phyloP scores from a whole-genome alignment of 1,140 invertebrate species.

The Listronotus bonariensis region DNA sequence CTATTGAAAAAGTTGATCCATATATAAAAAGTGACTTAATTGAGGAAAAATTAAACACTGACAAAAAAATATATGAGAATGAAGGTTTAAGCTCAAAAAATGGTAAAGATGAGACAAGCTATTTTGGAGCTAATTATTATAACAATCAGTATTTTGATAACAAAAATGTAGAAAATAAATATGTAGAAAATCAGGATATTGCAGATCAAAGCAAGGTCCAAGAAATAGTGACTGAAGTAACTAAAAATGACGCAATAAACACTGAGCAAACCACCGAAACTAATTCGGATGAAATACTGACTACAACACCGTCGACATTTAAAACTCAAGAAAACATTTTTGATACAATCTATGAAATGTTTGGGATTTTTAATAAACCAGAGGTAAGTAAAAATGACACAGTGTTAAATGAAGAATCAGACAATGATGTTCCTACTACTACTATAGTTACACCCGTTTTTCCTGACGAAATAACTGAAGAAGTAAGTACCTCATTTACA shows the following conservation, averaged over 20 bases:
- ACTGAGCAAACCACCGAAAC: slow-evolving; percentile 7
- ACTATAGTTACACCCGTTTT: slow-evolving; percentile 34
- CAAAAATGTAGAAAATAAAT: no score
- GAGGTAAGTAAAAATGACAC: slow-evolving; percentile 1
- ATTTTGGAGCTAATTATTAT: not conserved
- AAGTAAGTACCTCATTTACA: slow-evolving; percentile 19
- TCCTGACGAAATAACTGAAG: slow-evolving; percentile 45
- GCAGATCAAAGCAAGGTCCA: not conserved
- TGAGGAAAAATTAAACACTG: not conserved
- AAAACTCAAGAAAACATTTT: slow-evolving; percentile 48
- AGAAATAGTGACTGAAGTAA: slow-evolving; percentile 13
- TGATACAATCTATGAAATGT: slow-evolving; percentile 56
- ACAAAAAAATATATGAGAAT: not conserved
- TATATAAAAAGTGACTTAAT: not conserved
- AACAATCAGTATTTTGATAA: no score
- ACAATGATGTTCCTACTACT: slow-evolving; percentile 25
- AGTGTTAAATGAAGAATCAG: slow-evolving; percentile 14
- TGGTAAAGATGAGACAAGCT: not conserved
- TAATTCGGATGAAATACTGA: slow-evolving; percentile 7
- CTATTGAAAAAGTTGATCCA: slow-evolving; percentile 33
- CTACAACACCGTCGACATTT: slow-evolving; percentile 42
- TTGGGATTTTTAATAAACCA: slow-evolving; percentile 36
- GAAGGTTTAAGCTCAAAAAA: not conserved
- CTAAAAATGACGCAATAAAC: not conserved
- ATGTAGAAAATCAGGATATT: no score